A percentile compares a stretch with the other conserved stretches of the same genome.
Evolutionary conservation across 2,888 invertebrate genomes (phyloP).

Genomic region (Andricus quercusramuli): DNA sequence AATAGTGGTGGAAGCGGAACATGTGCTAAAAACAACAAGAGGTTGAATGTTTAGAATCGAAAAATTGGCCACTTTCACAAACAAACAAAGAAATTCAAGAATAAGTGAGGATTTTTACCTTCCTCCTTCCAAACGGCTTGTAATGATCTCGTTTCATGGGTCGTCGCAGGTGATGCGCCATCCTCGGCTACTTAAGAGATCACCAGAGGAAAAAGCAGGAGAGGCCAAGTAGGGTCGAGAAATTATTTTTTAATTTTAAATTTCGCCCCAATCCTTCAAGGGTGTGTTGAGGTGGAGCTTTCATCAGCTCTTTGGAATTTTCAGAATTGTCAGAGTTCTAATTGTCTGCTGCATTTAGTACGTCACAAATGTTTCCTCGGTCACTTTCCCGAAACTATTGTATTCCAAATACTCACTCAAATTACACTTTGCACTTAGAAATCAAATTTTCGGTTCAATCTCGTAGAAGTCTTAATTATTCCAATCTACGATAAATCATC

Average conservation of each 20-base stretch:
- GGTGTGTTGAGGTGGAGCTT: conserved; percentile 52
- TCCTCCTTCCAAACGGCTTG: conserved; percentile 75
- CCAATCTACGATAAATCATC: too few relatives aligned
- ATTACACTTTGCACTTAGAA: neutral
- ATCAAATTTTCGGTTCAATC: neutral
- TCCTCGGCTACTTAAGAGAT: conserved; percentile 50
- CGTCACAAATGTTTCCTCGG: conserved; percentile 8
- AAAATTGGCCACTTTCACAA: neutral
- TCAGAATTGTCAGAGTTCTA: conserved; percentile 63
- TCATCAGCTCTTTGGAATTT: conserved; percentile 71
- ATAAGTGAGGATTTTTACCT: conserved; percentile 65
- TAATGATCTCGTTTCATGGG: conserved; percentile 72
- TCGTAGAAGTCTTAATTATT: neutral
- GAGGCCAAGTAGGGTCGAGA: neutral
- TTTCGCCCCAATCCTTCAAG: conserved; percentile 41
- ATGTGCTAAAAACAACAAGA: too few relatives aligned
- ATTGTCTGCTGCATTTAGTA: conserved; percentile 66
- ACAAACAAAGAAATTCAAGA: neutral
- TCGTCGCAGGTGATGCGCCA: conserved; percentile 72
- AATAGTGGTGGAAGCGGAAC: too few relatives aligned
- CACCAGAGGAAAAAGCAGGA: neutral
- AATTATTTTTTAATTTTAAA: neutral
- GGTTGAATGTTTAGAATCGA: too few relatives aligned
- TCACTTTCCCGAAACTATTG: neutral
- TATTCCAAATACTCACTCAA: neutral